Base-by-base conservation (phyloP, 2,888 invertebrate genomes). In the Amiota communis region DNA sequence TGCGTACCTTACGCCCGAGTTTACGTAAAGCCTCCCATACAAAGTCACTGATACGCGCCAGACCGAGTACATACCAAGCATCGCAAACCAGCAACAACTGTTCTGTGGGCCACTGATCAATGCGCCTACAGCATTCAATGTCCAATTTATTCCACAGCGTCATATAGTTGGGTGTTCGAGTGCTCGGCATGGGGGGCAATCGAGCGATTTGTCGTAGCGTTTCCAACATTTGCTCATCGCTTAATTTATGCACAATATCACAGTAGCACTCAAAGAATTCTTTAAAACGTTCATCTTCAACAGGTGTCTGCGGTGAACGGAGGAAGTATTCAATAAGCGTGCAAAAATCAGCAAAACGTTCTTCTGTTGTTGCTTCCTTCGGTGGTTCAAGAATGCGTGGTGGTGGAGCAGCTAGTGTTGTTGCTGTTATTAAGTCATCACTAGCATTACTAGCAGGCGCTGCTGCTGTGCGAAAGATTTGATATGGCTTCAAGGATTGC, bases 61-160 rank as follows among this genome's bases (percentile, higher is more conserved):
- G 88, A 86, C 91, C 91, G 68, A 94, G 81, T 80, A 91, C 90
- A 85, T 92, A 94, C 92, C 94, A 94, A 53, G 92, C 90, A 81
- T 95, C 92, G 68, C 92, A 90, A 76, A 93, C 91, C 71, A 90
- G 84, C n/a, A 95, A 89, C 74, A 92, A 81, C 79, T 92, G 90
- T 68, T 92, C 90, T 13, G 87, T 82, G 17, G 90, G 86, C 93
- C 93, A 94, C 0, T 85, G 79, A 0, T 86, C 85, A 76, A 91
- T 85, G 56, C 91, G 88, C 0, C 89, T 79, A 15, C 91, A 86
- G 81, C 95, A 94, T 72, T 92, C 92, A 78, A 92, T 91, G 85
- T 95, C 95, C 67, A 96, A 83, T 12, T 92, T 92, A 70, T 91
- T 92, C 93, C 94, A 94, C 1, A 95, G 88, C 81, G 92, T 92